These are phyloP conservation scores for Conger conger DNA, from an alignment of 2,113 vertebrate genomes.

Conservation along the genomic window DNA sequence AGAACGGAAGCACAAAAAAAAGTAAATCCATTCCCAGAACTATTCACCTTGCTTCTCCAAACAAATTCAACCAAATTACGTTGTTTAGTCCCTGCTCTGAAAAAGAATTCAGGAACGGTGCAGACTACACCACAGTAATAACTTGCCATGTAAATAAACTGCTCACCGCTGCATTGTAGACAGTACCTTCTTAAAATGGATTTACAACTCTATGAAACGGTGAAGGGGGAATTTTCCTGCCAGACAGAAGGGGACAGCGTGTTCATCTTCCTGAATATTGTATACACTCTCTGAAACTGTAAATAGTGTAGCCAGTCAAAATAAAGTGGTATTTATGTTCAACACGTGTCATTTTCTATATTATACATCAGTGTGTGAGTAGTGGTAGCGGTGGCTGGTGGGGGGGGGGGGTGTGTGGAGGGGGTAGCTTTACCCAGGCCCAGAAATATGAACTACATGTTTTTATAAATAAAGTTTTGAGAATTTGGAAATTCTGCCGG, in stretches of 20 bases:
- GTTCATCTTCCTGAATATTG: conserved; percentile 9
- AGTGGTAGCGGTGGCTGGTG: neutral
- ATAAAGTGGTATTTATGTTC: conserved; percentile 32
- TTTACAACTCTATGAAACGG: neutral
- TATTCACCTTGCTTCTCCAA: neutral
- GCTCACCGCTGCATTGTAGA: neutral
- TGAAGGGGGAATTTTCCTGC: neutral
- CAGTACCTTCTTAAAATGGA: neutral
- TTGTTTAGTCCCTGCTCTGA: neutral
- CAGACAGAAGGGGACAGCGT: neutral
- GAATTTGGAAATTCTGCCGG: neutral
- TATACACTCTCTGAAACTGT: conserved; percentile 16
- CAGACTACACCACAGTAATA: neutral
- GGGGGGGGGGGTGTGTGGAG: neutral
- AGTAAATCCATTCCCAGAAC: neutral
- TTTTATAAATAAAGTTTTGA: neutral
- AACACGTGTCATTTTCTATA: neutral
- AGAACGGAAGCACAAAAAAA: neutral
- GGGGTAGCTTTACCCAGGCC: neutral
- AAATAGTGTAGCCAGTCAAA: conserved; percentile 23
- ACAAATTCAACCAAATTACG: neutral
- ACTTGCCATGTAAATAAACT: neutral
- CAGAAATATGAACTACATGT: neutral
- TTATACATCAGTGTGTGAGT: neutral
- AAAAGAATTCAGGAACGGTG: neutral